Percentiles rank a stretch among this genome's conserved stretches.
Conservation (phyloP, 2,113 vertebrate genomes). For the Upupa epops region DNA sequence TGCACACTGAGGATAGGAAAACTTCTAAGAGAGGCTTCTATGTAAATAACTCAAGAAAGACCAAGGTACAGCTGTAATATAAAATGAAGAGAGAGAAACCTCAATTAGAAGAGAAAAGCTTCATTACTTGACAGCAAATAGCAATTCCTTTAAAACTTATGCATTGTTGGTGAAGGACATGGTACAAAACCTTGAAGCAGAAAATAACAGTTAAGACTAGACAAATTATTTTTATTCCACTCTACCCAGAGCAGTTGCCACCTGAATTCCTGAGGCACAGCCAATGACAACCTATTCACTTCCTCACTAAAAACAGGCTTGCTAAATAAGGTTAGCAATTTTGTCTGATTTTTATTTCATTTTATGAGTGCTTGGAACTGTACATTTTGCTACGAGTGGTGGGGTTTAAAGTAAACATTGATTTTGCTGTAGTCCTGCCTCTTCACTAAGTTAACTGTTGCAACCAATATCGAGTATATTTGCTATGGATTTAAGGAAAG, state of each 20-base stretch:
- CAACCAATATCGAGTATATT: background rate
- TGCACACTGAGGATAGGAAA: background rate
- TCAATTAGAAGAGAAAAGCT: background rate
- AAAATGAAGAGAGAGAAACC: background rate
- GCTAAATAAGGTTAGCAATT: background rate
- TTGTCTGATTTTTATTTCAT: background rate
- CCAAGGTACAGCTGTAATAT: background rate
- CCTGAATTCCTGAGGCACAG: background rate
- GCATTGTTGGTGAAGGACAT: background rate
- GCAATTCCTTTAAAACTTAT: background rate
- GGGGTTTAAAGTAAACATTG: background rate
- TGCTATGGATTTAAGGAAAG: slow-evolving; percentile 1
- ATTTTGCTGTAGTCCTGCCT: background rate
- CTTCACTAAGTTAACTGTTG: background rate
- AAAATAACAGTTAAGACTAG: background rate
- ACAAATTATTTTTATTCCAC: background rate
- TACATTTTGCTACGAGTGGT: background rate
- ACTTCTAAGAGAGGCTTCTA: background rate
- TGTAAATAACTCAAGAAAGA: slow-evolving; percentile 16
- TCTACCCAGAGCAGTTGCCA: fast-evolving
- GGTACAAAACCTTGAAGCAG: background rate
- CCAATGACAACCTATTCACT: background rate
- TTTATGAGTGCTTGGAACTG: background rate
- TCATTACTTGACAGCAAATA: background rate
- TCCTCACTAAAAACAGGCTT: background rate